These are phyloP conservation scores for Seriola dumerili DNA, from an alignment of 2,113 vertebrate genomes.

Conservation along the genomic window DNA sequence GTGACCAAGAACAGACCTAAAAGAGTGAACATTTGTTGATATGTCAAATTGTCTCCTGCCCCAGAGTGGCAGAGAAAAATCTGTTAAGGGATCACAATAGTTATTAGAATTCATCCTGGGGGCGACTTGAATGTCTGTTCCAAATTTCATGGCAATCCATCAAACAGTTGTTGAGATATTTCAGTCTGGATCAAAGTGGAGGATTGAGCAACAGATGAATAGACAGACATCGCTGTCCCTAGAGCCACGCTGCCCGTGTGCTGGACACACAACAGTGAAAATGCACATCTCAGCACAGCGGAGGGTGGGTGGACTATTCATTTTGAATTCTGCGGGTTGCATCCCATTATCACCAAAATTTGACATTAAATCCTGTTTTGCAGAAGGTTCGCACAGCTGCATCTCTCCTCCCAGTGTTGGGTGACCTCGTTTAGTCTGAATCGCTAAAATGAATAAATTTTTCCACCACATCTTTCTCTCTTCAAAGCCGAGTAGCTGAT, in stretches of 20 bases:
- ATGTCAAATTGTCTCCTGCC: too few species aligned
- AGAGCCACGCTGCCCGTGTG: neutral
- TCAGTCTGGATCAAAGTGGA: neutral
- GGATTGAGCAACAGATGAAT: neutral
- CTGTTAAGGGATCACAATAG: neutral
- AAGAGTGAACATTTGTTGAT: too few species aligned
- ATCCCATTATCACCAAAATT: neutral
- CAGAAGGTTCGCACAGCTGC: neutral
- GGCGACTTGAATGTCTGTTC: neutral
- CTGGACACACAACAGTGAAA: neutral
- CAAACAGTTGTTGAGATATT: neutral
- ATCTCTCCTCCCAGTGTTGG: neutral
- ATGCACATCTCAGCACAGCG: neutral
- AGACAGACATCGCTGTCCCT: neutral
- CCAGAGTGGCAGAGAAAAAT: too few species aligned
- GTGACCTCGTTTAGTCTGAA: neutral
- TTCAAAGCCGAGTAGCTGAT: neutral
- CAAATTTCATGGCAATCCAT: neutral
- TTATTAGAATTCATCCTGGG: too few species aligned
- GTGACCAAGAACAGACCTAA: too few species aligned
- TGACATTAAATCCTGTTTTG: neutral
- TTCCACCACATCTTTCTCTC: constrained; percentile 2
- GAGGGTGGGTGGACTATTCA: neutral
- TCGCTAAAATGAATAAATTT: neutral
- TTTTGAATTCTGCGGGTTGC: neutral